A percentile compares a stretch with the other conserved stretches of the same genome.
Conservation (phyloP, 1,140 invertebrate species). For the Hetaerina americana region DNA sequence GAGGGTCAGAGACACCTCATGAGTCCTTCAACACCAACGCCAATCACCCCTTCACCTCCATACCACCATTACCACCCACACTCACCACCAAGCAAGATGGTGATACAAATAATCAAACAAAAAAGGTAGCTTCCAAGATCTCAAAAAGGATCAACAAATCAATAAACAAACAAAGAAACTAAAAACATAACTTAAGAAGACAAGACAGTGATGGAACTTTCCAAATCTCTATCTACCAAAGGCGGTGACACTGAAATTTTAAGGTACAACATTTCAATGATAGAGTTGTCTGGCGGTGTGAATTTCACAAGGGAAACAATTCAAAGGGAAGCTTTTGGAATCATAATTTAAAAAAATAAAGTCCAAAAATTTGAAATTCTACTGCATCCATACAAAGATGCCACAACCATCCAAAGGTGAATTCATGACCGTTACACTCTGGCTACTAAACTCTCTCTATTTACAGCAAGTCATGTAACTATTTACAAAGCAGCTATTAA, state of each 20-base stretch:
- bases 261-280: background rate
- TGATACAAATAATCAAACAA: conserved; percentile 10
- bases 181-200: background rate
- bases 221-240: background rate
- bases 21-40: conserved; percentile 2
- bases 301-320: too few species aligned
- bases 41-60: background rate
- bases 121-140: conserved; percentile 1
- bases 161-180: background rate
- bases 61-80: conserved; percentile 1
- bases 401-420: too few species aligned
- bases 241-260: background rate
- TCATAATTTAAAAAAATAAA: background rate
- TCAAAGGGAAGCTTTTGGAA: too few species aligned
- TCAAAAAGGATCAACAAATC: background rate
- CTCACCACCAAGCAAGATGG: conserved; percentile 5
- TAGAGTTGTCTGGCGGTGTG: background rate
- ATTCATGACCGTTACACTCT: too few species aligned
- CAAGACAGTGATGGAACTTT: background rate
- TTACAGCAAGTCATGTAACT: too few species aligned
- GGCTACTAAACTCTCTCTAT: too few species aligned
- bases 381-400: background rate
- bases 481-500: background rate
- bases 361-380: background rate
- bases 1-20: background rate